Base-by-base conservation (phyloP, 2,888 invertebrate species). In the Ferdinandea cuprea region DNA sequence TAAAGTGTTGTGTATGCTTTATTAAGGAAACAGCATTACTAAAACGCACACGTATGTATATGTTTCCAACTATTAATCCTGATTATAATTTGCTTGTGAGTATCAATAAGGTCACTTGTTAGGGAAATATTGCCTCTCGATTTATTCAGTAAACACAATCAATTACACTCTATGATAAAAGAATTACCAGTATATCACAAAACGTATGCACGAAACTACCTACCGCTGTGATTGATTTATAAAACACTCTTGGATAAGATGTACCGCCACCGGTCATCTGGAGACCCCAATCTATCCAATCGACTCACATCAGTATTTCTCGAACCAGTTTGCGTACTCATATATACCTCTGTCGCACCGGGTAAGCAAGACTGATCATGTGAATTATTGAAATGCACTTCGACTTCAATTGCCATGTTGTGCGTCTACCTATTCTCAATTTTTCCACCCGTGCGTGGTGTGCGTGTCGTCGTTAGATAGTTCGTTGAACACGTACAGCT, bases 341-440 rank as follows among this genome's bases (percentile, higher is more conserved):
- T 21, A 73, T 28, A 79, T 52, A 52, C 63, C 46, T 52, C 52
- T 61, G 54, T 78, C 61, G 28, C 66, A 50, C 37, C 48, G 44
- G 46, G 32, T 61, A 74, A 65, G 77, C 69, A 81, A 44, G 56
- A 72, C 46, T 72, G 68, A 77, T 81, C 71, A 77, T 65, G 80
- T 80, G 63, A 74, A 69, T 80, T 80, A 80, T 81, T 59, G 71
- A 83, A 73, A 78, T 72, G 63, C 72, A 72, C 61, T 73, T 76
- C 65, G 44, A 54, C 71, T 74, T 56, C 40, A 54, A 76, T 46
- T 50, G 61, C 44, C 56, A 74, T 74, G 61, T 71, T 48, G 54
- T 54, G 68, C 61, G 61, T 61, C 46, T 59, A 30, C 9, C 37
- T 52, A 25, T n/a, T 42, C 19, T 15, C 35, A 11, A 11, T 35